Conservation (phyloP, 2,888 invertebrate genomes). For the Kuschelorhynchus macadamiae region DNA sequence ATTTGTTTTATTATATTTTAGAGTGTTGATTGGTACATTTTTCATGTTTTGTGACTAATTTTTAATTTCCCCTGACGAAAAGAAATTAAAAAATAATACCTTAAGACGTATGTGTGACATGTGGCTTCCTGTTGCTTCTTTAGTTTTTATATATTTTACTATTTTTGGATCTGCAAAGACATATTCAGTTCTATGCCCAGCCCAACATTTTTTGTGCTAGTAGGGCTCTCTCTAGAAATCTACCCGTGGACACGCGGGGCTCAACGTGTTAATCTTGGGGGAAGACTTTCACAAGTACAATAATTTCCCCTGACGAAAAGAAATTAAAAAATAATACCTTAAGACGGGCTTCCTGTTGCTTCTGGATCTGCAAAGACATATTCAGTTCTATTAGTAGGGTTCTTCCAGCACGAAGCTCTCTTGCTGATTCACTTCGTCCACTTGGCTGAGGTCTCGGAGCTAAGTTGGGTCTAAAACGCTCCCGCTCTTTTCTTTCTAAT, state of each 20-base stretch:
- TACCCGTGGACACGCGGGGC: too few species aligned
- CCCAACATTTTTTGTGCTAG: too few species aligned
- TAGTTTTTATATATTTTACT: too few species aligned
- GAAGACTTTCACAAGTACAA: too few species aligned
- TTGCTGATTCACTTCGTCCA: constrained; percentile 16
- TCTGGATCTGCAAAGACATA: constrained; percentile 21
- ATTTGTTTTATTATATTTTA: too few species aligned
- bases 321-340: constrained; percentile 30
- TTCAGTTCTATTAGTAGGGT: constrained; percentile 16
- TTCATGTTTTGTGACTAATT: too few species aligned
- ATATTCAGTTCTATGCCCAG: constrained; percentile 24
- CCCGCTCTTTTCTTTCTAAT: constrained; percentile 10
- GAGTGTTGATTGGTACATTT: too few species aligned
- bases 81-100: constrained; percentile 24
- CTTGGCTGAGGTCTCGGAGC: background rate
- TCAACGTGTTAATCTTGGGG: too few species aligned
- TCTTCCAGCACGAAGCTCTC: constrained; percentile 12
- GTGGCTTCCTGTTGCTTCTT: constrained; percentile 24
- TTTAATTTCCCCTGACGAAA: too few species aligned
- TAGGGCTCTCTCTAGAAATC: too few species aligned
- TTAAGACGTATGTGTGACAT: too few species aligned
- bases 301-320: too few species aligned
- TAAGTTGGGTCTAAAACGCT: constrained; percentile 24
- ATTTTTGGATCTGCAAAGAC: constrained; percentile 24
- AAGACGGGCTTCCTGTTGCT: constrained; percentile 24